Percentiles rank a stretch among this genome's conserved stretches.
These are phyloP conservation scores for Brienomyrus longianalis DNA, from an alignment of 2,113 vertebrate species.

Conservation along the genomic window DNA sequence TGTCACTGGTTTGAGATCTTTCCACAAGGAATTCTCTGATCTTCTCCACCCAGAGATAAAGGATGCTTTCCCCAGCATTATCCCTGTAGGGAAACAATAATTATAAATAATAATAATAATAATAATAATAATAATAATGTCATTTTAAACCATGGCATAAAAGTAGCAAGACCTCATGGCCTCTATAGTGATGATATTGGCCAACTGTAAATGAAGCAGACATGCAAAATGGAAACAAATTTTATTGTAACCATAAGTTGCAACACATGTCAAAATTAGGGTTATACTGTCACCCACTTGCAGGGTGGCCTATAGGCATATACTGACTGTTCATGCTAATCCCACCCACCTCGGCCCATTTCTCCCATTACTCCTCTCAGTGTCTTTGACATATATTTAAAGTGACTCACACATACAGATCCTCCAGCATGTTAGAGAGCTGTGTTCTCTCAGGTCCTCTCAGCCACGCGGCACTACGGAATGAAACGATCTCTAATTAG, in stretches of 20 bases:
- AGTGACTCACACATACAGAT: constrained; percentile 85
- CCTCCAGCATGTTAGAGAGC: constrained; percentile 82
- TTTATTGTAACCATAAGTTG: not conserved
- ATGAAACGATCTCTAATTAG: constrained; percentile 21
- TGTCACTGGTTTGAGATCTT: constrained; percentile 65
- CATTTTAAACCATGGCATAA: not conserved
- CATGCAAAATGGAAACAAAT: not conserved
- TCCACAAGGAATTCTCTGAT: constrained; percentile 80
- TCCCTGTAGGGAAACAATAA: constrained; percentile 60
- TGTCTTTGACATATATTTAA: not conserved
- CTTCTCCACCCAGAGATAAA: constrained; percentile 93
- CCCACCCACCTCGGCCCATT: not conserved
- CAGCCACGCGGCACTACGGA: constrained; percentile 82
- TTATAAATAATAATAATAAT: not conserved
- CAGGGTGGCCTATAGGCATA: not conserved
- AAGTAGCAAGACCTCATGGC: not conserved
- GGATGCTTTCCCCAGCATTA: constrained; percentile 84
- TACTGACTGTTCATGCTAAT: not conserved
- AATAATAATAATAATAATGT: not conserved
- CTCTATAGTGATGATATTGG: not conserved
- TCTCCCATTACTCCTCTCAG: not conserved
- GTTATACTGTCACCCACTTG: not conserved
- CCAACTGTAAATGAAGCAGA: not conserved
- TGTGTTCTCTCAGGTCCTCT: constrained; percentile 68
- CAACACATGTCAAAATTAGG: too few species aligned